Conservation (phyloP, 2,797 vertebrate genomes). For the Cacajao melanocephalus region DNA sequence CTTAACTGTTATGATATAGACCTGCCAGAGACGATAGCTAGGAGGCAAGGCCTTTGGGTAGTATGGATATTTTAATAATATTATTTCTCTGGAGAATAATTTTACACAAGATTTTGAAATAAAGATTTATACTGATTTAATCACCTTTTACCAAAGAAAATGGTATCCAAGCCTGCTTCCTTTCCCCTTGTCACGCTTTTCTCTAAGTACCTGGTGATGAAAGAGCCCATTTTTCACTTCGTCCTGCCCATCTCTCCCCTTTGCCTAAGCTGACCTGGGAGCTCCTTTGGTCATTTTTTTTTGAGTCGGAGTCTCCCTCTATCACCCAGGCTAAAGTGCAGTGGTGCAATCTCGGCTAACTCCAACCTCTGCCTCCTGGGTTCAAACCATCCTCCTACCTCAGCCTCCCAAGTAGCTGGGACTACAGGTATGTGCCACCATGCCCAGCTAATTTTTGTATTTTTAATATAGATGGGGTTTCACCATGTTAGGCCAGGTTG, state of each 20-base stretch:
- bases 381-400: too few species aligned
- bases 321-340: too few species aligned
- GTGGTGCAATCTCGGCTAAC: too few species aligned
- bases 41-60: neutral
- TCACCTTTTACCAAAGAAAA: slow-evolving; percentile 43
- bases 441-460: too few species aligned
- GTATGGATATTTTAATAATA: neutral
- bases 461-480: too few species aligned
- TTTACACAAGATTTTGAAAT: slow-evolving; percentile 49
- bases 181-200: neutral
- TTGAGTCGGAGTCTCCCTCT: too few species aligned
- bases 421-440: too few species aligned
- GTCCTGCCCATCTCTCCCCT: neutral
- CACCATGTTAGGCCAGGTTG: too few species aligned
- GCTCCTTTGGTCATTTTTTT: neutral
- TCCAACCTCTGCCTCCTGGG: too few species aligned
- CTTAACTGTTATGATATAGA: neutral
- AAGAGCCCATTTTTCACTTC: slow-evolving; percentile 34
- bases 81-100: neutral
- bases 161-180: neutral
- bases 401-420: too few species aligned
- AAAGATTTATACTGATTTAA: slow-evolving; percentile 32
- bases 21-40: neutral
- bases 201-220: neutral
- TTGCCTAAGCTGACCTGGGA: neutral